phyloP scores from a whole-genome alignment of 2,113 vertebrate species.

The Serinus canaria region DNA sequence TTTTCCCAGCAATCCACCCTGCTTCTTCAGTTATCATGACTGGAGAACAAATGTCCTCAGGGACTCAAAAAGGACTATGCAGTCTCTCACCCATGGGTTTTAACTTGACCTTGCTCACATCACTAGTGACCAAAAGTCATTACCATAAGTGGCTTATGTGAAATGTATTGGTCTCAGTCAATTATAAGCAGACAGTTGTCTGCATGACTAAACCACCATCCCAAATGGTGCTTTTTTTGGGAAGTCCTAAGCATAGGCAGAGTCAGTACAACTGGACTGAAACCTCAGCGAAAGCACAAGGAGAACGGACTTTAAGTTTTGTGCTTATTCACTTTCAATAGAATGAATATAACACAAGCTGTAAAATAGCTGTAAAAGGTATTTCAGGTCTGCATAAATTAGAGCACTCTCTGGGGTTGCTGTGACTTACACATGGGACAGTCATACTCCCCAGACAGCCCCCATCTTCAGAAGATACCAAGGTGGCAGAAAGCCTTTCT shows the following conservation, averaged over 20 bases:
- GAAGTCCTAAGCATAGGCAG: constrained; percentile 6
- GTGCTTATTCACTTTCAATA: constrained; percentile 1
- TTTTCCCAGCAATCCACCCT: not conserved
- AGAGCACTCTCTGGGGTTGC: not conserved
- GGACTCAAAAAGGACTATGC: not conserved
- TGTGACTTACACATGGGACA: not conserved
- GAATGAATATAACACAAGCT: not conserved
- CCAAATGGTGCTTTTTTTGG: constrained; percentile 47
- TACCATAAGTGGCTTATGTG: constrained; percentile 33
- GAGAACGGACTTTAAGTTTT: not conserved
- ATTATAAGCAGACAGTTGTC: constrained; percentile 61
- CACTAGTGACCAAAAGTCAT: constrained; percentile 47
- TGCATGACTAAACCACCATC: constrained; percentile 52
- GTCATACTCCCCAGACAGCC: not conserved
- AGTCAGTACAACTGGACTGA: not conserved
- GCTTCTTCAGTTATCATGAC: not conserved
- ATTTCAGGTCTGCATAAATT: not conserved
- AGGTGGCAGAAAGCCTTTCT: not conserved
- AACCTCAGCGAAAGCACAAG: constrained; percentile 32
- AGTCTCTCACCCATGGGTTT: constrained; percentile 17
- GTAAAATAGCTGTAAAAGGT: not conserved
- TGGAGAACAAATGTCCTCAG: not conserved
- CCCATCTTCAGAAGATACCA: not conserved
- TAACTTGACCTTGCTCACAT: constrained; percentile 38
- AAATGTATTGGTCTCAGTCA: constrained; percentile 60